A percentile compares a stretch with the other conserved stretches of the same genome.
These are phyloP conservation scores for Erebia palarica DNA, from an alignment of 2,888 invertebrate genomes.

Conservation along the genomic window DNA sequence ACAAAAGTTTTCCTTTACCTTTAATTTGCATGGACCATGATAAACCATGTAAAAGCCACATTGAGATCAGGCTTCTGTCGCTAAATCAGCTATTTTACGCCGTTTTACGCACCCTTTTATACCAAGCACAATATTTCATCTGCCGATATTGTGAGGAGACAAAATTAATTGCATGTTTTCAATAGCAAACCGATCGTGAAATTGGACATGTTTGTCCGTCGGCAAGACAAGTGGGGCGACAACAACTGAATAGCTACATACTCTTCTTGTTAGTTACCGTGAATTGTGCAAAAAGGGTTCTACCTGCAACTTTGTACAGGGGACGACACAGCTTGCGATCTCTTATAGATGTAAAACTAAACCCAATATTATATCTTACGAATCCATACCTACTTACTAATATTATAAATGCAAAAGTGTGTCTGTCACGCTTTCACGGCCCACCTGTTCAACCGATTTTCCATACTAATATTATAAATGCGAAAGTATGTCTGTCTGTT, in stretches of 20 bases:
- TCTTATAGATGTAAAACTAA: neutral
- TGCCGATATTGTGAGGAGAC: conserved; percentile 63
- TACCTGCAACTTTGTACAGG: conserved; percentile 66
- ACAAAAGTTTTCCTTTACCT: conserved; percentile 7
- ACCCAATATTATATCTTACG: no score
- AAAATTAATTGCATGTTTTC: conserved; percentile 75
- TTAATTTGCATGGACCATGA: conserved; percentile 20
- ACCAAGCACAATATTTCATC: conserved; percentile 57
- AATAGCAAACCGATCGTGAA: conserved; percentile 72
- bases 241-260: conserved; percentile 59
- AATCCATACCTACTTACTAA: no score
- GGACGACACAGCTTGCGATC: conserved; percentile 28
- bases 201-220: conserved; percentile 70
- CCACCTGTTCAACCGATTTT: no score
- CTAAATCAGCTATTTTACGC: conserved; percentile 65
- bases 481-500: no score
- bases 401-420: no score
- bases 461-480: no score
- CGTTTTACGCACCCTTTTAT: conserved; percentile 47
- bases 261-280: conserved; percentile 55
- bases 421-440: no score
- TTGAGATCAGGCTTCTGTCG: conserved; percentile 28
- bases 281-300: conserved; percentile 81
- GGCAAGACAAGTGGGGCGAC: conserved; percentile 74
- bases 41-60: conserved; percentile 24